Evolutionary conservation across 2,113 vertebrate genomes (phyloP), one percentile per base, ranked within the genome.

Genomic region (Callithrix jacchus): DNA sequence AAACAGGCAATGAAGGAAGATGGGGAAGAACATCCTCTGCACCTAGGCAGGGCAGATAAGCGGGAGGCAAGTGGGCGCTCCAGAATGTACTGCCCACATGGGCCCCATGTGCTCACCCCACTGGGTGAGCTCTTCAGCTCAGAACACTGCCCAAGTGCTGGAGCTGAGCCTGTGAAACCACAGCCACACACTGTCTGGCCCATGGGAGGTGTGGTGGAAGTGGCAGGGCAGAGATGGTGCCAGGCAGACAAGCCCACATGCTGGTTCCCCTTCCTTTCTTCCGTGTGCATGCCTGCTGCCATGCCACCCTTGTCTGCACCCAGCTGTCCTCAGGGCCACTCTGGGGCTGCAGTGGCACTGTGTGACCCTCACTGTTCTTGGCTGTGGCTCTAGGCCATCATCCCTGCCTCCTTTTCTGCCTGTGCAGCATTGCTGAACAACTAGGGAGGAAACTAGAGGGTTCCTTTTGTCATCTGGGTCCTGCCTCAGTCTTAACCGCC

Each of bases 111-210:
- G 68, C 97, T 91, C 52, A 37, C 95, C 52, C 95, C 73, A 87
- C 49, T 92, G 91, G 79, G 94, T 91, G 94, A 92, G 76, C 0
- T 68, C 0, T 93, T 89, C 74, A n/a, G 1, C 32, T 52, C 12
- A 18, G 30, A 85, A 83, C 80, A 8, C 93, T 95, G 79, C 96
- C 93, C 95, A 79, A 95, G 87, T 68, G 27, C 91, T 71, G 35
- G 89, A 92, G 40, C 91, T 96, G 95, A 98, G 96, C 94, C 95
- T 97, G 17, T 97, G 98, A 95, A 97, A 89, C 85, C 86, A 95
- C 93, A 56, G 56, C 30, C 35, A 2, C 4, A 18, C 45, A 10
- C 20, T 37, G 18, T 49, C 61, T 35, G 25, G 10, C 30, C 56
- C n/a, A 35, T 1, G 3, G 66, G 58, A 68, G 58, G 25, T 35